phyloP scores from a whole-genome alignment of 1,140 invertebrate genomes.

The Bombus sylvicola region DNA sequence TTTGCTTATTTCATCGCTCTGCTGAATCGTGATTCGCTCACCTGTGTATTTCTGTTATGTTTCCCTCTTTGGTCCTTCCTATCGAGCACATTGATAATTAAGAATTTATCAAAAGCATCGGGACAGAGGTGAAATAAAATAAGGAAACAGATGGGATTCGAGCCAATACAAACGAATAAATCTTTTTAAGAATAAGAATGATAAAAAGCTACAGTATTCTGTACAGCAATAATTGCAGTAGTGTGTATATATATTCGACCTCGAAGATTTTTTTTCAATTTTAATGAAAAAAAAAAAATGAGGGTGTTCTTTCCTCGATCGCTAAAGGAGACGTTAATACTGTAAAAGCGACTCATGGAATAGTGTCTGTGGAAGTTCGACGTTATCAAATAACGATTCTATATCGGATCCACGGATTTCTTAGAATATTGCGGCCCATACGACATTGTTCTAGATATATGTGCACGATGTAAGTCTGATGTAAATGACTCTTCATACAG shows the following conservation, averaged over 20 bases:
- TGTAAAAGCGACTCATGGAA: background rate
- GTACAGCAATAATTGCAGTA: constrained; percentile 72
- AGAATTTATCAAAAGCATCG: background rate
- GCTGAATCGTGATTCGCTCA: background rate
- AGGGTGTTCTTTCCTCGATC: background rate
- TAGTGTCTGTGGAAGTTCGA: background rate
- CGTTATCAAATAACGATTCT: constrained; percentile 6
- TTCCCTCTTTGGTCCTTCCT: background rate
- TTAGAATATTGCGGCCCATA: constrained; percentile 17
- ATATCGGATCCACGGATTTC: background rate
- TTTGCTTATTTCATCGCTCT: constrained; percentile 33
- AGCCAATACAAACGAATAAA: constrained; percentile 3
- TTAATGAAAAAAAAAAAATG: background rate
- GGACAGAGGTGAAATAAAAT: background rate
- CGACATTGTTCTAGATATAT: constrained; percentile 49
- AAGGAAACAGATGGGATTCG: background rate
- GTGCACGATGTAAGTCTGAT: constrained; percentile 49
- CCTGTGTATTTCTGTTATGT: background rate
- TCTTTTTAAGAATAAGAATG: background rate
- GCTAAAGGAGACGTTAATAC: background rate
- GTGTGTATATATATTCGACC: constrained; percentile 57
- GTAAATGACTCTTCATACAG: constrained; percentile 47
- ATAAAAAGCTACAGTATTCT: constrained; percentile 68
- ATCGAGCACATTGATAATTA: background rate
- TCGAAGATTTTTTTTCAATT: background rate